phyloP scores from a whole-genome alignment of 2,113 vertebrate genomes.

The Cyanoramphus novaezelandiae region DNA sequence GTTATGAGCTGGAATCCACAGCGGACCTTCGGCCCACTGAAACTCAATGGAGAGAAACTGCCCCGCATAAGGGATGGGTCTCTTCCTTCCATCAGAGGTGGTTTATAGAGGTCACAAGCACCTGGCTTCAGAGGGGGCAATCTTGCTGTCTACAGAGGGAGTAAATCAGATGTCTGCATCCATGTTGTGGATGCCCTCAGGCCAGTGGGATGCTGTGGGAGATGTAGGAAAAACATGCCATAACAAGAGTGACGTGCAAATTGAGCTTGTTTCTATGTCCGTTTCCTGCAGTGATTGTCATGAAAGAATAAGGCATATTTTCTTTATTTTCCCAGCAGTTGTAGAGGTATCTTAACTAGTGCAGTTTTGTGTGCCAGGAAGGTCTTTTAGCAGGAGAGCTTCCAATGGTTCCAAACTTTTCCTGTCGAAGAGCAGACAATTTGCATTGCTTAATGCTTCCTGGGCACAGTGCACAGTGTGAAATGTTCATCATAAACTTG shows the following conservation, averaged over 20 bases:
- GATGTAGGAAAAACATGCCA: not conserved
- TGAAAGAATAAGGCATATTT: not conserved
- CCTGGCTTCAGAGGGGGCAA: not conserved
- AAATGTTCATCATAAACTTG: not conserved
- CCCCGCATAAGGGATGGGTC: not conserved
- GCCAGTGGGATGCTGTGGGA: not conserved
- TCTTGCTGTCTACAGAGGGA: not conserved
- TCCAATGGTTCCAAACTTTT: not conserved
- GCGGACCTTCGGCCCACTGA: not conserved
- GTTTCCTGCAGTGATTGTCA: not conserved
- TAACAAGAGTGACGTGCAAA: not conserved
- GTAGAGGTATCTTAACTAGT: not conserved
- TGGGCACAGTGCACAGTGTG: not conserved
- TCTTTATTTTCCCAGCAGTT: not conserved
- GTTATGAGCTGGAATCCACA: accelerated
- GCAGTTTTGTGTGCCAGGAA: not conserved
- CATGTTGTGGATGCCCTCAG: not conserved
- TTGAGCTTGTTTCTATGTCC: not conserved
- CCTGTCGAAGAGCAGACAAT: not conserved
- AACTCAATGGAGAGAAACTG: not conserved
- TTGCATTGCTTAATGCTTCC: not conserved
- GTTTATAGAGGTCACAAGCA: not conserved
- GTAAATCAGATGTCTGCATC: not conserved
- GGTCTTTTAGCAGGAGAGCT: not conserved
- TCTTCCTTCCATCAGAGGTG: not conserved